These are phyloP conservation scores for Ostrea edulis DNA, from an alignment of 1,140 invertebrate species.

Conservation along the genomic window DNA sequence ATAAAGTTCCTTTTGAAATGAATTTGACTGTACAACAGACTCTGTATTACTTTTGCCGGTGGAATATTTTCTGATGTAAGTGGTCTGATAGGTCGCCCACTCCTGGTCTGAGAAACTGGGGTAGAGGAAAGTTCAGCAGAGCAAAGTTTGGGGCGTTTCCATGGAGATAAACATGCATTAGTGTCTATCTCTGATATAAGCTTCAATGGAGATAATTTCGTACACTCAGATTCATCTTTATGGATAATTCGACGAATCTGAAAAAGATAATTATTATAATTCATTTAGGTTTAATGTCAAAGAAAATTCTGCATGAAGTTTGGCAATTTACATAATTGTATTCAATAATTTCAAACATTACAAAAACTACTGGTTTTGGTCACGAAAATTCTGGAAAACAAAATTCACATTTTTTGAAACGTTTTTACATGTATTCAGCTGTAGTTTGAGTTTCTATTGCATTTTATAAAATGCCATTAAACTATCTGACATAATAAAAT, in stretches of 20 bases:
- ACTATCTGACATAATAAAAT: too few species aligned
- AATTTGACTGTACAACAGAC: neutral
- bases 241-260: conserved; percentile 9
- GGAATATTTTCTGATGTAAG: conserved; percentile 29
- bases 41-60: neutral
- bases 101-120: neutral
- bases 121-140: conserved; percentile 6
- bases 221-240: neutral
- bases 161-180: neutral
- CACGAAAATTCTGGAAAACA: too few species aligned
- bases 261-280: neutral
- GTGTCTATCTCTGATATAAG: conserved; percentile 7
- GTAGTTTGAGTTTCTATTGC: too few species aligned
- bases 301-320: too few species aligned
- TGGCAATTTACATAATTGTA: too few species aligned
- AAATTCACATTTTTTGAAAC: too few species aligned
- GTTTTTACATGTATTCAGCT: too few species aligned
- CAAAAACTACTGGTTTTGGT: too few species aligned
- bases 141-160: conserved; percentile 13
- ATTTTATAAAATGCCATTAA: too few species aligned
- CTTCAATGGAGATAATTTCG: conserved; percentile 16
- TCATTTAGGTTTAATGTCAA: too few species aligned
- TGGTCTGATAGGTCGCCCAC: neutral
- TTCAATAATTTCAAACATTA: too few species aligned
- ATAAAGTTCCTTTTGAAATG: too few species aligned